A percentile compares a stretch with the other conserved stretches of the same genome.
Evolutionary conservation across 1,140 invertebrate genomes (phyloP).

Genomic region (Brachionus paranguensis): DNA sequence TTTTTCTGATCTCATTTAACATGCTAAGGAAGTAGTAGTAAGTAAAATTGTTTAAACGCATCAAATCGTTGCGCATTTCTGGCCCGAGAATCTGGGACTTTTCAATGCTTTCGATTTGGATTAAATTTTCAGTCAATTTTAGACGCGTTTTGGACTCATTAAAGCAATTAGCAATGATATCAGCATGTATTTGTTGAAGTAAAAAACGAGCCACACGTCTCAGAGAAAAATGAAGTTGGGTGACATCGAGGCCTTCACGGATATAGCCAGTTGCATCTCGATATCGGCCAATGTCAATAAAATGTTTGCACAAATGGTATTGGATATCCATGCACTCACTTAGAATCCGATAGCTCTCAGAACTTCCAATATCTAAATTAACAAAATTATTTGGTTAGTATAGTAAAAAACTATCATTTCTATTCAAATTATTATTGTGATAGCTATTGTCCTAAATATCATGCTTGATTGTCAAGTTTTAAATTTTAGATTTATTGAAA

Average conservation of each 20-base stretch:
- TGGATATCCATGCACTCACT: slow-evolving; percentile 3
- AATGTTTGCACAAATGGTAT: slow-evolving; percentile 10
- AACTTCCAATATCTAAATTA: neutral
- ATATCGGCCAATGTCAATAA: slow-evolving; percentile 25
- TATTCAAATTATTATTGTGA: neutral
- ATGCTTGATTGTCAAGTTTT: no score
- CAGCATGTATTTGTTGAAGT: slow-evolving; percentile 3
- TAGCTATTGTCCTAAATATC: no score
- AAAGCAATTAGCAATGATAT: slow-evolving; percentile 16
- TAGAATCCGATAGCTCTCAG: slow-evolving; percentile 17
- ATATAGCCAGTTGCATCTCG: slow-evolving; percentile 25
- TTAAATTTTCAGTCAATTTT: neutral
- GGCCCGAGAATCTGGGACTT: neutral
- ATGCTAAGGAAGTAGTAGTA: neutral
- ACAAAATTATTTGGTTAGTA: neutral
- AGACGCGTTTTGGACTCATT: neutral
- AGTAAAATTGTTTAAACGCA: neutral
- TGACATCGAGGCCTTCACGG: neutral
- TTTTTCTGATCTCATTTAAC: neutral
- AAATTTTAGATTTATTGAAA: no score
- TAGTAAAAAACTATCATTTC: neutral
- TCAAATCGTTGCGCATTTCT: neutral
- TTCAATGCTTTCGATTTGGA: neutral
- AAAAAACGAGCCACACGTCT: neutral
- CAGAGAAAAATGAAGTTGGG: neutral